A percentile compares a stretch with the other conserved stretches of the same genome.
phyloP scores from a whole-genome alignment of 1,140 invertebrate genomes.

The Drosophila busckii region DNA sequence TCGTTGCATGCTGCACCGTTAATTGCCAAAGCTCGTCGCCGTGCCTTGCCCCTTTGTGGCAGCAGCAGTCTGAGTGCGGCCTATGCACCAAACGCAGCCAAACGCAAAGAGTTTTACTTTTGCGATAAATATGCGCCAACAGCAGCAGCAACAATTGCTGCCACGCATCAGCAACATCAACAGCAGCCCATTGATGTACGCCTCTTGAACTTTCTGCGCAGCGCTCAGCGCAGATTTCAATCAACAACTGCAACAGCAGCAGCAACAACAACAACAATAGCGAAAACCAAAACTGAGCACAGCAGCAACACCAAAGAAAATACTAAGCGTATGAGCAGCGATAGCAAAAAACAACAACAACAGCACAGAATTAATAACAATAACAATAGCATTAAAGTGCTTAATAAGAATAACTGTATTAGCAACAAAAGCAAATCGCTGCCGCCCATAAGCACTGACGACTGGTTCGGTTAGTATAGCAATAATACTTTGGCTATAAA shows the following conservation, averaged over 20 bases:
- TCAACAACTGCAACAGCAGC: slow-evolving; percentile 21
- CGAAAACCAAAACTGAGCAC: slow-evolving; percentile 35
- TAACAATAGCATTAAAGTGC: not conserved
- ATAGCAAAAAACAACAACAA: slow-evolving; percentile 6
- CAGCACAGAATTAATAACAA: not conserved
- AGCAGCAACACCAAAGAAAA: slow-evolving; percentile 37
- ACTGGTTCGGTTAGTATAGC: slow-evolving; percentile 77
- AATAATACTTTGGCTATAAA: too few species aligned
- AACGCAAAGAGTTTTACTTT: slow-evolving; percentile 66
- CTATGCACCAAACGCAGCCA: slow-evolving; percentile 51
- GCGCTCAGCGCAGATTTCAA: slow-evolving; percentile 58
- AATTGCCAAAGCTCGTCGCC: slow-evolving; percentile 50
- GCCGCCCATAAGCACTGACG: slow-evolving; percentile 46
- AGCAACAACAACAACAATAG: slow-evolving; percentile 10
- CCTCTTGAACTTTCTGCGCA: slow-evolving; percentile 57
- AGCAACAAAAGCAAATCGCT: slow-evolving; percentile 26
- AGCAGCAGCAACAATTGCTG: not conserved
- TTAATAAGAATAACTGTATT: not conserved
- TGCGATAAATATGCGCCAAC: slow-evolving; percentile 60
- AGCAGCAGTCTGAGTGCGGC: slow-evolving; percentile 64
- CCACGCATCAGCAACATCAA: not conserved
- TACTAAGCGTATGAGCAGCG: slow-evolving; percentile 8
- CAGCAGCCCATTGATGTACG: slow-evolving; percentile 53
- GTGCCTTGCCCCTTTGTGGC: slow-evolving; percentile 55
- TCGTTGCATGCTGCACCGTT: slow-evolving; percentile 24